A percentile compares a stretch with the other conserved stretches of the same genome.
Conservation (phyloP, 2,113 vertebrate genomes). For the Balaeniceps rex region DNA sequence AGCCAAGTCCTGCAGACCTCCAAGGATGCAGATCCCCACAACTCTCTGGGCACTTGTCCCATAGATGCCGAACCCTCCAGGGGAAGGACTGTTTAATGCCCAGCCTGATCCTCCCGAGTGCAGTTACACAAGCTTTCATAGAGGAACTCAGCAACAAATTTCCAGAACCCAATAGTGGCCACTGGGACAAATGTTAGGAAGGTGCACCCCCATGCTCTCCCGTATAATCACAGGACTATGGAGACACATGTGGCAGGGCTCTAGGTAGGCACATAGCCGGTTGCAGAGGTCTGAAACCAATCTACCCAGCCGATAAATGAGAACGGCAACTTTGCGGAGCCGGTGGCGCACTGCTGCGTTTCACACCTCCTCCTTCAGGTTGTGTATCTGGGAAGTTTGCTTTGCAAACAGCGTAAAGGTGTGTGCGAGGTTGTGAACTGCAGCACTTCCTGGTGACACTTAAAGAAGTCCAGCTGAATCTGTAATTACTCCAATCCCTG, state of each 20-base stretch:
- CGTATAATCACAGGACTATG: neutral
- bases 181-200: neutral
- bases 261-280: neutral
- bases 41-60: neutral
- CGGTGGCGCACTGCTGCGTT: neutral
- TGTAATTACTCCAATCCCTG: neutral
- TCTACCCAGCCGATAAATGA: neutral
- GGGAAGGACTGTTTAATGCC: neutral
- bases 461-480: neutral
- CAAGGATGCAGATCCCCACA: neutral
- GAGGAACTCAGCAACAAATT: neutral
- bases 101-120: neutral
- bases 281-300: neutral
- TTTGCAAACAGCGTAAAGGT: neutral
- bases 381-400: neutral
- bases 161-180: neutral
- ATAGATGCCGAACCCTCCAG: rapidly evolving
- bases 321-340: neutral
- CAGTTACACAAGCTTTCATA: neutral
- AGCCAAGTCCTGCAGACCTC: neutral
- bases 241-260: neutral
- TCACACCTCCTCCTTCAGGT: neutral
- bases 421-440: neutral
- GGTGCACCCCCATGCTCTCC: neutral
- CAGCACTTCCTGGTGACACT: neutral